phyloP scores from a whole-genome alignment of 2,113 vertebrate species.

The Hystrix brachyura region DNA sequence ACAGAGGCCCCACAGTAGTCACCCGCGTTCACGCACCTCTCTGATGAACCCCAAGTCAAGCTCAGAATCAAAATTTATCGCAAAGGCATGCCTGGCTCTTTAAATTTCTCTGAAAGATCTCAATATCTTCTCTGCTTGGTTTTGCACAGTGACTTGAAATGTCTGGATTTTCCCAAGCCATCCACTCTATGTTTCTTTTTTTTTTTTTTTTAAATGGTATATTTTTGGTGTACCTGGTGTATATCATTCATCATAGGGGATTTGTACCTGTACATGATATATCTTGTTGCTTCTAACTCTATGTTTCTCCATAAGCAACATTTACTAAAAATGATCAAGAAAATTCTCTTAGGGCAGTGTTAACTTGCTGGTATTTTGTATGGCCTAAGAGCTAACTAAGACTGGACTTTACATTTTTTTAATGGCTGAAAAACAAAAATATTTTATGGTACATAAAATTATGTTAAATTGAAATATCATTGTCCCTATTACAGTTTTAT shows the following conservation, averaged over 20 bases:
- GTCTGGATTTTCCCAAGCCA: constrained; percentile 3
- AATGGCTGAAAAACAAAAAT: neutral
- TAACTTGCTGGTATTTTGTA: neutral
- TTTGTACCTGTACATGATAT: too few species aligned
- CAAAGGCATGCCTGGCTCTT: neutral
- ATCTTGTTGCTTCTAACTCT: neutral
- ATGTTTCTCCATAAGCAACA: neutral
- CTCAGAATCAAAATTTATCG: neutral
- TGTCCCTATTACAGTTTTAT: neutral
- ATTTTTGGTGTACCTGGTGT: too few species aligned
- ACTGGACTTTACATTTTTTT: constrained; percentile 15
- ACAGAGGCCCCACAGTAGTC: neutral
- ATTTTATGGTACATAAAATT: neutral
- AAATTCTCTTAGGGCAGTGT: neutral
- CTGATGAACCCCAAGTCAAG: neutral
- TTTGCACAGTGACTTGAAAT: neutral
- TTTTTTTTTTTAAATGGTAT: too few species aligned
- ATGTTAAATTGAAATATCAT: constrained; percentile 47
- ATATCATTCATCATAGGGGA: too few species aligned
- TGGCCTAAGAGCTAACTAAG: neutral
- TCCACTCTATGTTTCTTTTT: neutral
- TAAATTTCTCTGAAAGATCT: constrained; percentile 8
- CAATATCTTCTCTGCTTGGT: neutral
- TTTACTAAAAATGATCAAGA: neutral
- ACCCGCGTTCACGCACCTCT: neutral